These are phyloP conservation scores for Drosophila nebulosa DNA, from an alignment of 1,140 invertebrate species.

Conservation along the genomic window DNA sequence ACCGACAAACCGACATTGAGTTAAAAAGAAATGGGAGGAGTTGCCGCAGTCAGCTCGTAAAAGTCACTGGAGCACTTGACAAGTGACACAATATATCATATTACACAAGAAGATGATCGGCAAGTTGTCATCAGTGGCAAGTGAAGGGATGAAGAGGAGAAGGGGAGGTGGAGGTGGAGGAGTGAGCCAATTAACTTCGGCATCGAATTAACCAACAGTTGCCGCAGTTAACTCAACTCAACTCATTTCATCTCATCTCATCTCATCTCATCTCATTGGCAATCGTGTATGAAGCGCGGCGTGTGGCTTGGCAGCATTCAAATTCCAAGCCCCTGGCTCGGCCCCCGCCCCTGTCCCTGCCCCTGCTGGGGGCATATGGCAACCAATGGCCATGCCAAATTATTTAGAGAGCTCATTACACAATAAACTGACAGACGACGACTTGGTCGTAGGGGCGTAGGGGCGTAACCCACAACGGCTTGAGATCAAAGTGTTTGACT, in stretches of 20 bases:
- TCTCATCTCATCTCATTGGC: slow-evolving; percentile 15
- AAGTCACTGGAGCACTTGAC: slow-evolving; percentile 71
- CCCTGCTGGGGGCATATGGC: too few species aligned
- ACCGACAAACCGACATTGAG: slow-evolving; percentile 36
- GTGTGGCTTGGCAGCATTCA: slow-evolving; percentile 39
- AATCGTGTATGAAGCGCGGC: slow-evolving; percentile 76
- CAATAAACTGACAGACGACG: slow-evolving; percentile 49
- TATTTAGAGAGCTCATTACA: slow-evolving; percentile 79
- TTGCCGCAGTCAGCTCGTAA: slow-evolving; percentile 65
- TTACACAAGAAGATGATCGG: slow-evolving; percentile 78
- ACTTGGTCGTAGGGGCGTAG: too few species aligned
- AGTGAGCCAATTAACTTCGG: slow-evolving; percentile 77
- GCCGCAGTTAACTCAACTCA: too few species aligned
- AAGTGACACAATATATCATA: slow-evolving; percentile 77
- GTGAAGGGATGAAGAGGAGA: background rate
- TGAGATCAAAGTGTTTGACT: slow-evolving; percentile 34
- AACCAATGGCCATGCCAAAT: slow-evolving; percentile 63
- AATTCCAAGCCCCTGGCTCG: background rate
- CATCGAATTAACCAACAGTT: slow-evolving; percentile 65
- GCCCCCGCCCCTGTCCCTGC: too few species aligned
- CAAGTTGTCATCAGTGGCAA: slow-evolving; percentile 64
- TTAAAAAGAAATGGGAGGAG: too few species aligned
- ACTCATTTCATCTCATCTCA: too few species aligned
- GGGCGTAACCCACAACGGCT: slow-evolving; percentile 8
- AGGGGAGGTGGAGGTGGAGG: slow-evolving; percentile 43